These are phyloP conservation scores for Anolis sagrei DNA, from an alignment of 2,113 vertebrate genomes.

Conservation along the genomic window DNA sequence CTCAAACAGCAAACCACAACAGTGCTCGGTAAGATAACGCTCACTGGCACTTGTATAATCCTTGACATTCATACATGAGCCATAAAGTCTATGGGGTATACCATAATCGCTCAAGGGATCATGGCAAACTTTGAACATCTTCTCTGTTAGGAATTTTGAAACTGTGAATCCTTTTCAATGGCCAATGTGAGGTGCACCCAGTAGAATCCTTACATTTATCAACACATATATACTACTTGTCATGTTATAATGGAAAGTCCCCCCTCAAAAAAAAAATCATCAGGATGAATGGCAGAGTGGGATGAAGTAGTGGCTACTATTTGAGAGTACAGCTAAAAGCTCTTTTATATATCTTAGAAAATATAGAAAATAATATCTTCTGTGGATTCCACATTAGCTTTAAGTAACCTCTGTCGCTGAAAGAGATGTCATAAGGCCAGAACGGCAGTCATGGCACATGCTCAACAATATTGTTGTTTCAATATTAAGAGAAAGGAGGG, in stretches of 20 bases:
- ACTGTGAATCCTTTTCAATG: too few relatives aligned
- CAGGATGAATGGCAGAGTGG: too few relatives aligned
- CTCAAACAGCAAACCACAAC: rapidly evolving
- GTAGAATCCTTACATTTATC: too few relatives aligned
- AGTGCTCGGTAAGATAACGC: neutral
- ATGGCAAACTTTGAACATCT: neutral
- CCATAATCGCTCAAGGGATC: too few relatives aligned
- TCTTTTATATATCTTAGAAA: neutral
- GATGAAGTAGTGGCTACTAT: neutral
- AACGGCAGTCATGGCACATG: neutral
- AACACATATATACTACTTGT: neutral
- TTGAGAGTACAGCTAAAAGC: neutral
- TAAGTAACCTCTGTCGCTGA: neutral
- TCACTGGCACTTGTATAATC: neutral
- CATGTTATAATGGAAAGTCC: neutral
- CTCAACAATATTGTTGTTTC: neutral
- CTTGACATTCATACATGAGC: neutral
- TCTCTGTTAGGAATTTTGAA: too few relatives aligned
- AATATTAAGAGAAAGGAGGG: conserved; percentile 4
- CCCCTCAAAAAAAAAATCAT: neutral
- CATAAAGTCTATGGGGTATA: neutral
- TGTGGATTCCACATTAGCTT: neutral
- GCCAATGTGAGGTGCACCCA: too few relatives aligned
- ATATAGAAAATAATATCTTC: neutral
- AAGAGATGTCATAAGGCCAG: neutral